Percentiles rank a stretch among this genome's conserved stretches.
phyloP scores from a whole-genome alignment of 1,140 invertebrate species.

The Marisa cornuarietis region DNA sequence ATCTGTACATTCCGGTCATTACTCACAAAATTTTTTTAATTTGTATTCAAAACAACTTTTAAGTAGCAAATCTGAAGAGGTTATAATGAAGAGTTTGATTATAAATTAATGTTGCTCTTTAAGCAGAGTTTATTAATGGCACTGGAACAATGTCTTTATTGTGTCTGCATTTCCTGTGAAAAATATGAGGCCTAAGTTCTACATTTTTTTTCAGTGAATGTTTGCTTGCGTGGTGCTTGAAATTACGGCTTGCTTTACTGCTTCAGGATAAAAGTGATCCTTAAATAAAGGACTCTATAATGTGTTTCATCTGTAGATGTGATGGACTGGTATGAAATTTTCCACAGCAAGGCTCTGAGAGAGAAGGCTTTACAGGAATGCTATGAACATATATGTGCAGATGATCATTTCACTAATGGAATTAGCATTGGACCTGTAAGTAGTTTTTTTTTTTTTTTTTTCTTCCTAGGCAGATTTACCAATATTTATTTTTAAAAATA shows the following conservation, averaged over 20 bases:
- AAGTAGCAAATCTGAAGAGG: too few species aligned
- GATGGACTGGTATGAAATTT: constrained; percentile 49
- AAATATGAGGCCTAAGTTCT: not conserved
- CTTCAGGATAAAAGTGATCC: not conserved
- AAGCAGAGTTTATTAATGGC: too few species aligned
- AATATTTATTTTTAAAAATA: too few species aligned
- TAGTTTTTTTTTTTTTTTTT: constrained; percentile 8
- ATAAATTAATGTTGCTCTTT: too few species aligned
- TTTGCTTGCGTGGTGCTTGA: not conserved
- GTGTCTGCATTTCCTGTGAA: not conserved
- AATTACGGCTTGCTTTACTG: too few species aligned
- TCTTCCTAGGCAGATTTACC: not conserved
- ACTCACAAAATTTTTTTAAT: too few species aligned
- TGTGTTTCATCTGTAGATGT: constrained; percentile 36
- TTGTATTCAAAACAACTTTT: too few species aligned
- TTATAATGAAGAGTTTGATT: too few species aligned
- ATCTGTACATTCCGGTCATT: too few species aligned
- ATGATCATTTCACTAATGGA: constrained; percentile 55
- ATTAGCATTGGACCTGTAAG: constrained; percentile 60
- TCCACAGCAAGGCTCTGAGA: constrained; percentile 34
- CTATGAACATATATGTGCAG: constrained; percentile 57
- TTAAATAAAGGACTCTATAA: not conserved
- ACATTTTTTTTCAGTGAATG: not conserved
- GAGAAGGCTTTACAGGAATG: constrained; percentile 43
- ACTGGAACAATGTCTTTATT: not conserved